Evolutionary conservation across 2,113 vertebrate species (phyloP).

Genomic region (Thymallus thymallus): DNA sequence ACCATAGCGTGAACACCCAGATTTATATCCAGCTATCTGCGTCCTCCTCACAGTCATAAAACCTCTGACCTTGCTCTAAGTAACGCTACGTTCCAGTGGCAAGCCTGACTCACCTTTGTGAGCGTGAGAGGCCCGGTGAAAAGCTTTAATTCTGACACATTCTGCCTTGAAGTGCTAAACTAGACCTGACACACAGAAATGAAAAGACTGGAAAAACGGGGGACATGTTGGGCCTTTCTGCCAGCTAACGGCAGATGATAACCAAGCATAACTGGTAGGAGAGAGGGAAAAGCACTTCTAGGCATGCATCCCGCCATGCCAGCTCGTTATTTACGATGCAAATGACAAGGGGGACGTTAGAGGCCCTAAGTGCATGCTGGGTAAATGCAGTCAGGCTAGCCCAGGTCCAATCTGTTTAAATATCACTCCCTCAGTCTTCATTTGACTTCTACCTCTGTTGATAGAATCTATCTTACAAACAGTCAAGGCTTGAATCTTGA

Average conservation of each 20-base stretch:
- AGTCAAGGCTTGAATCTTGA: not conserved
- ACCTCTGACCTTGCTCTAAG: conserved; percentile 56
- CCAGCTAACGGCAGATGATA: conserved; percentile 47
- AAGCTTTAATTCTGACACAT: conserved; percentile 60
- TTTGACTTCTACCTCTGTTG: conserved; percentile 21
- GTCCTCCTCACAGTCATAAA: conserved; percentile 43
- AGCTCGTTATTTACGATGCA: conserved; percentile 59
- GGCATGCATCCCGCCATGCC: conserved; percentile 27
- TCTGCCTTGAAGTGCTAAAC: conserved; percentile 63
- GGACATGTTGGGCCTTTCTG: conserved; percentile 16
- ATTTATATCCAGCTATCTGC: conserved; percentile 44
- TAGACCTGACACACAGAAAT: conserved; percentile 54
- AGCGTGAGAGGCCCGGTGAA: conserved; percentile 8
- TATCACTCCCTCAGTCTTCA: conserved; percentile 15
- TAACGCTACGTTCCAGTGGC: conserved; percentile 27
- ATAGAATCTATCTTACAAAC: conserved; percentile 13
- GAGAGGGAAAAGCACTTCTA: conserved; percentile 31
- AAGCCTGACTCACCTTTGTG: conserved; percentile 65
- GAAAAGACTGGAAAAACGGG: conserved; percentile 34
- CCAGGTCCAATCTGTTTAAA: conserved; percentile 17
- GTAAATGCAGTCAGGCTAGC: conserved; percentile 3
- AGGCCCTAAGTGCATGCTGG: conserved; percentile 8
- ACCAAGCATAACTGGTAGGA: conserved; percentile 42
- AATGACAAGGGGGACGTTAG: conserved; percentile 46
- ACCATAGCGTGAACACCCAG: conserved; percentile 16